Percentiles rank a stretch among this genome's conserved stretches.
These are phyloP conservation scores for Hestina assimilis DNA, from an alignment of 1,140 invertebrate genomes.

Conservation along the genomic window DNA sequence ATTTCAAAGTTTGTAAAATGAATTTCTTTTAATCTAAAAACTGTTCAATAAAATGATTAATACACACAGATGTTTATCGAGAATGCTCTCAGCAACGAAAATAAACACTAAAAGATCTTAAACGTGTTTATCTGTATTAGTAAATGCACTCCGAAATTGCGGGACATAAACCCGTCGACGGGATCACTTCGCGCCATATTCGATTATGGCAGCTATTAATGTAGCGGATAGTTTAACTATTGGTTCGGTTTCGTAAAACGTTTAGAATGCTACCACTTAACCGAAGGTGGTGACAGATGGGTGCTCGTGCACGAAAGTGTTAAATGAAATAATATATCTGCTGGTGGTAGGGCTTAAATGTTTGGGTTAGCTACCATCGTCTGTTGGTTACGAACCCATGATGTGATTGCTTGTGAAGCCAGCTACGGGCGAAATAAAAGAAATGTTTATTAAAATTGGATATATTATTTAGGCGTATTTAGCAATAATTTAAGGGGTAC, in stretches of 20 bases:
- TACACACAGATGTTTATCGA: constrained; percentile 6
- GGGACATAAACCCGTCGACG: constrained; percentile 62
- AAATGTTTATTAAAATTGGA: too few species aligned
- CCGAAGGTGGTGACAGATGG: constrained; percentile 52
- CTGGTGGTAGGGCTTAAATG: too few species aligned
- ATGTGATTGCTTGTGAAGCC: too few species aligned
- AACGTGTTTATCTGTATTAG: constrained; percentile 69
- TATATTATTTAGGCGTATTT: too few species aligned
- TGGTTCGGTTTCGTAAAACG: constrained; percentile 59
- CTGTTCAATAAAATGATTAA: constrained; percentile 1
- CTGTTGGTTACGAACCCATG: too few species aligned
- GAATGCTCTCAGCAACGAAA: constrained; percentile 40
- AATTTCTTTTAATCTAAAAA: too few species aligned
- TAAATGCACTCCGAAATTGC: constrained; percentile 69
- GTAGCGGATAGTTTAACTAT: constrained; percentile 47
- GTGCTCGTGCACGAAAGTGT: constrained; percentile 38
- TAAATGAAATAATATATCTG: not conserved
- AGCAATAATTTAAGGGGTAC: too few species aligned
- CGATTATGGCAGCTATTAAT: constrained; percentile 65
- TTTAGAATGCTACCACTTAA: constrained; percentile 63
- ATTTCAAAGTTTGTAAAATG: too few species aligned
- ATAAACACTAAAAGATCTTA: constrained; percentile 53
- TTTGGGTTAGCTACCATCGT: too few species aligned
- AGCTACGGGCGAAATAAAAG: too few species aligned
- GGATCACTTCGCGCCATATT: constrained; percentile 56